Base-by-base conservation (phyloP, 2,888 invertebrate genomes). In the Miltochrista miniata region DNA sequence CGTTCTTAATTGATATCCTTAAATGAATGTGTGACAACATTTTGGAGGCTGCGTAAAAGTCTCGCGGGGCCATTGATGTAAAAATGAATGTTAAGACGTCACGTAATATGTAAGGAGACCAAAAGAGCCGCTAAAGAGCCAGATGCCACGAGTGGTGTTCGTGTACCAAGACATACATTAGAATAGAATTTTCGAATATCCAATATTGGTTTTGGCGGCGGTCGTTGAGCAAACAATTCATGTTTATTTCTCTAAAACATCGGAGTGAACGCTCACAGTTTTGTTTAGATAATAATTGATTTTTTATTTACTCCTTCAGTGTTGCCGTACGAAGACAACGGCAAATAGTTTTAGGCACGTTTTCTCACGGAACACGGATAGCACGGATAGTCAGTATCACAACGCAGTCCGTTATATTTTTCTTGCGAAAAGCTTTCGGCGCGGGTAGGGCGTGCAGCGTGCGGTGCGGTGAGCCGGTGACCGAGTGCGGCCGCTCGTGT, bases 161-260 rank as follows among this genome's bases (percentile, higher is more conserved):
- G 56, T 83, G 83, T 83, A 80, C 82, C 77, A 74, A 85, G 81
- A 89, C 89, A 89, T 82, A 88, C 87, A 87, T 88, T 87, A 87
- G 88, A 88, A 90, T 87, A 87, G 88, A 87, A 87, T 90, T 90
- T 91, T 91, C 89, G 85, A 90, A 90, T 83, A 85, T 86, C 84
- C 83, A 91, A 91, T 90, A 91, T 91, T 91, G 77, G 78, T 85
- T 81, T 81, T 89, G 85, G 85, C 87, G 85, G 83, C 85, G 90
- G 87, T 83, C 90, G 85, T 81, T 89, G 71, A 76, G 83, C 81
- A 89, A 85, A 90, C 88, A 89, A 79, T 80, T 85, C 79, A 87
- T 90, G 86, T 90, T 90, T 91, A 88, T 90, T 87, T 85, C 89
- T 87, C 89, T 90, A 87, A 91, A 91, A 88, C 89, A 83, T 81